Base-by-base conservation (phyloP, 2,888 invertebrate genomes). In the Drosophila sordidapex region DNA sequence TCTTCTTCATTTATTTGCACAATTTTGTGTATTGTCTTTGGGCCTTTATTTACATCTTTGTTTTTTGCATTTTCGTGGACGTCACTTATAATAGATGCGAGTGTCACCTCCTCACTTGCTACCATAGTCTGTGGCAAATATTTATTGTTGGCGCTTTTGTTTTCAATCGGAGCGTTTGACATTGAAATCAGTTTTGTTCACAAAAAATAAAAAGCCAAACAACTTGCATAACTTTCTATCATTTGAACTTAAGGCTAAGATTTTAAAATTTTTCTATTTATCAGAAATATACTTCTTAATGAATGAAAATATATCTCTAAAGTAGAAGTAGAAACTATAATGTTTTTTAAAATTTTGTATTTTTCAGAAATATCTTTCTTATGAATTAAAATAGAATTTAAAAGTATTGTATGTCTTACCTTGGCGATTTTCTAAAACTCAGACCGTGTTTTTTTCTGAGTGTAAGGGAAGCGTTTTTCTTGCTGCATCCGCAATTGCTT, bases 81-180 rank as follows among this genome's bases (percentile, higher is more conserved):
- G 83, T 77, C 83, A 88, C 86, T 83, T 69, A 54, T 84, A 82
- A 78, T 67, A 43, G 21, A 15, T 25, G 46, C 15, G 68, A 68
- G 48, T 81, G 40, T 56, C 54, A 54, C 76, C 49, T 63, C 29
- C 46, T 15, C 43, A 35, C 53, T 36, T 38, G 69, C 79, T 67
- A 71, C 87, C 74, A 67, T 11, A 71, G 48, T 61, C 49, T 69
- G 15, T 51, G n/a, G 67, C 70, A 86, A 90, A 90, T 86, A 86
- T 89, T 83, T 79, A 57, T 63, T 58, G 48, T n/a, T 51, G 43
- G 33, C 1, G 53, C 10, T 69, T 80, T 53, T 18, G 31, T 64
- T 51, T 66, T 73, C 57, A 72, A 71, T 79, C 81, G 70, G 53
- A 43, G 48, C 67, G 56, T 43, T 33, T 64, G 77, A 68, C 82